These are phyloP conservation scores for Galaxias olidus DNA, from an alignment of 2,797 vertebrate species.

Conservation along the genomic window DNA sequence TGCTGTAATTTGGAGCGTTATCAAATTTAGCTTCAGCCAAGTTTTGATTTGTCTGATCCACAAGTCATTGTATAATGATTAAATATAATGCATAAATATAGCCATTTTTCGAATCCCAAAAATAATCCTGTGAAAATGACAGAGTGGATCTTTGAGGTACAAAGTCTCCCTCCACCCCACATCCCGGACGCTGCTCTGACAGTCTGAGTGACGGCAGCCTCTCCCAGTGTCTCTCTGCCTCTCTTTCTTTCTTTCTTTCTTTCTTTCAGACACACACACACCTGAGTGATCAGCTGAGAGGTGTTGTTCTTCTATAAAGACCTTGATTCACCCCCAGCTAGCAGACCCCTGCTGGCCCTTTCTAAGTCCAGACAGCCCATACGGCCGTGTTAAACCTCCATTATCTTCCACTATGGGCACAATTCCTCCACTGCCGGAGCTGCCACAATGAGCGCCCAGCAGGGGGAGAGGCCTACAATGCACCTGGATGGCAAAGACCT, in stretches of 20 bases:
- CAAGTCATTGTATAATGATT: too few relatives aligned
- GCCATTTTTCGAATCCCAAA: too few relatives aligned
- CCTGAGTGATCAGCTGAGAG: conserved; percentile 1
- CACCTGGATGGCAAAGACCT: conserved; percentile 3
- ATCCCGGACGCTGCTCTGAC: conserved; percentile 28
- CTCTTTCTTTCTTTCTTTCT: not conserved
- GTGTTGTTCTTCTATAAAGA: not conserved
- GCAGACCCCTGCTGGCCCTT: conserved; percentile 38
- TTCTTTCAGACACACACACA: conserved; percentile 1
- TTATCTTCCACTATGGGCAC: conserved; percentile 38
- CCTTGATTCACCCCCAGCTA: not conserved
- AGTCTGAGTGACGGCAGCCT: not conserved
- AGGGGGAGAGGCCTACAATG: conserved; percentile 8
- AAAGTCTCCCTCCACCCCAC: too few relatives aligned
- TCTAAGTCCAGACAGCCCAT: conserved; percentile 15
- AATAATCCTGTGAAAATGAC: too few relatives aligned
- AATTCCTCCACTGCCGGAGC: conserved; percentile 39
- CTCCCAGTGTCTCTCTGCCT: not conserved
- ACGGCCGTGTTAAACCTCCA: conserved; percentile 11
- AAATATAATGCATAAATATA: too few relatives aligned
- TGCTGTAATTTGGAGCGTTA: too few relatives aligned
- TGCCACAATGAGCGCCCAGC: conserved; percentile 45
- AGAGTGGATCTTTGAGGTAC: too few relatives aligned
- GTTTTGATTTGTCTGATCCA: too few relatives aligned
- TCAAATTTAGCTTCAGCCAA: too few relatives aligned